These are phyloP conservation scores for Spondyliosoma cantharus DNA, from an alignment of 2,797 vertebrate species.

Conservation along the genomic window DNA sequence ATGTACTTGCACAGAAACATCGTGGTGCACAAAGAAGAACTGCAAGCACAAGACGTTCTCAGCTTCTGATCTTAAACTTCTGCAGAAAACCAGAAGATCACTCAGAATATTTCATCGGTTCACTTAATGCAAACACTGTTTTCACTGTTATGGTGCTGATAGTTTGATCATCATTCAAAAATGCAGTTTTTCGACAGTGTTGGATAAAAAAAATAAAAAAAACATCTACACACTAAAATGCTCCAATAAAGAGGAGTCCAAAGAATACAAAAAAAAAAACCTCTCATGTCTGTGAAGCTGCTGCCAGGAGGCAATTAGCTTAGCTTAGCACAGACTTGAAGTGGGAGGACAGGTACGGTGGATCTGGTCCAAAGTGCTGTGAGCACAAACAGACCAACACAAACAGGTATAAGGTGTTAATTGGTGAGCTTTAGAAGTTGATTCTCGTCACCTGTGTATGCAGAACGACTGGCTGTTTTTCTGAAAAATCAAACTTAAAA, in stretches of 20 bases:
- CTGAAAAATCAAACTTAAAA: conserved; percentile 1
- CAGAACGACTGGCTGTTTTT: background rate
- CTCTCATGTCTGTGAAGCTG: background rate
- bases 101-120: background rate
- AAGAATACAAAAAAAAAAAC: too few species aligned
- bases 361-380: background rate
- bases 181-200: background rate
- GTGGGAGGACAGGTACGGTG: background rate
- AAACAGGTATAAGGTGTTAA: background rate
- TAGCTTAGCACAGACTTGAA: background rate
- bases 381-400: background rate
- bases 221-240: background rate
- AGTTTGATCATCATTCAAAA: background rate
- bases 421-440: too few species aligned
- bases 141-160: background rate
- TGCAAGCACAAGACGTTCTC: background rate
- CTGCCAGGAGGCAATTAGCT: background rate
- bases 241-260: background rate
- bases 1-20: background rate
- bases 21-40: too few species aligned
- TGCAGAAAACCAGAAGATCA: background rate
- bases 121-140: too few species aligned
- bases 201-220: background rate
- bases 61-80: background rate
- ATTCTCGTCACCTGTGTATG: background rate